These are phyloP conservation scores for Ormia ochracea DNA, from an alignment of 2,888 invertebrate species.

Conservation along the genomic window DNA sequence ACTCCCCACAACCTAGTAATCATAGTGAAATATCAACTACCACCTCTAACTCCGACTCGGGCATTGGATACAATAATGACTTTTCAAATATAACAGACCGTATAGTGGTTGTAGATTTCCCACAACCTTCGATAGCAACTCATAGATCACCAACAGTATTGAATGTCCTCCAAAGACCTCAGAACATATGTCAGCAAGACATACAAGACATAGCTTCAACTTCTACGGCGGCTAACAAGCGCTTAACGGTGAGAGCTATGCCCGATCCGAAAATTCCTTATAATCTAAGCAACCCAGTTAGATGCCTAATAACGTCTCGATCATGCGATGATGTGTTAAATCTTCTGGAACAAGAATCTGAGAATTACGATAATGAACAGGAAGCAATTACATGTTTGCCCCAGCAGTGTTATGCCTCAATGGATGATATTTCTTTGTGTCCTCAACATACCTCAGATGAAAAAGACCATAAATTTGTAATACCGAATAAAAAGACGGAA, in stretches of 20 bases:
- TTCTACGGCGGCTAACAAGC: slow-evolving; percentile 65
- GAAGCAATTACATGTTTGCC: slow-evolving; percentile 26
- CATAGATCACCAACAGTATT: slow-evolving; percentile 35
- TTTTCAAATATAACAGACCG: slow-evolving; percentile 89
- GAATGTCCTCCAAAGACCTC: slow-evolving; percentile 36
- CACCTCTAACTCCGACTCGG: slow-evolving; percentile 96
- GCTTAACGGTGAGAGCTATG: slow-evolving; percentile 83
- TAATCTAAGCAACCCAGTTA: slow-evolving; percentile 77
- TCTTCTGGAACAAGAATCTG: slow-evolving; percentile 67
- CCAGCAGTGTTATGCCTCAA: slow-evolving; percentile 76
- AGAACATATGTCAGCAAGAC: slow-evolving; percentile 53
- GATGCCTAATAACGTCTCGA: slow-evolving; percentile 74
- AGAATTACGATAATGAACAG: slow-evolving; percentile 40
- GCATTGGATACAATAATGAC: slow-evolving; percentile 95
- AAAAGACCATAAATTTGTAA: slow-evolving; percentile 38
- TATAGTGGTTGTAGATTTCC: slow-evolving; percentile 87
- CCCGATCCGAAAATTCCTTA: slow-evolving; percentile 78
- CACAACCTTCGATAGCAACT: slow-evolving; percentile 69
- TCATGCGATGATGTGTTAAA: slow-evolving; percentile 80
- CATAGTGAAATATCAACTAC: slow-evolving; percentile 88
- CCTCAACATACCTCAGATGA: slow-evolving; percentile 65
- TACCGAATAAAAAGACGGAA: slow-evolving; percentile 26
- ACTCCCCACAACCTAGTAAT: slow-evolving; percentile 90
- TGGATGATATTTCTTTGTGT: slow-evolving; percentile 81
- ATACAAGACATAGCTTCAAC: slow-evolving; percentile 39